Base-by-base conservation (phyloP, 2,113 vertebrate species). In the Daubentonia madagascariensis region DNA sequence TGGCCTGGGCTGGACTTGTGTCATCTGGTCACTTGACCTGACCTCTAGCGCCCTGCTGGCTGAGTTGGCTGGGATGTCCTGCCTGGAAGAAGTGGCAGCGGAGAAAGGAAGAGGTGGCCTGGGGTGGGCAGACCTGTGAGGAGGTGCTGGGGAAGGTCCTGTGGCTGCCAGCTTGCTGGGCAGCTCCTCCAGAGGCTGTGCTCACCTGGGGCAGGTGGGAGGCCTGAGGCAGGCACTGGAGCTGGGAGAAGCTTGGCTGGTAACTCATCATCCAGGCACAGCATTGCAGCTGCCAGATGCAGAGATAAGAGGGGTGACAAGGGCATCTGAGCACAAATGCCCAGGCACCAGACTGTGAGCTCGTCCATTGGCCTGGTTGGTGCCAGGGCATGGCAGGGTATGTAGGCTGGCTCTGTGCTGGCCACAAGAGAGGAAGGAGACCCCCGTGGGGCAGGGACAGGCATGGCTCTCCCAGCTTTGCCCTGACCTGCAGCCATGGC, bases 191-290 rank as follows among this genome's bases (percentile, higher is more conserved):
- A 40, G 43, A 72, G 52, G 43, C 65, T 2, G 32, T 76, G 25
- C 61, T 70, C 68, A 73, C 68, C n/a, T 75, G 68, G 43, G 43
- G 8, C 37, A 59, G 54, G 23, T 37, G 14, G 54, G 54, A 48
- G 50, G 9, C 2, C n/a, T 16, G 52, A 11, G 28, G 37, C 30
- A 30, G 40, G 43, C 45, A 10, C 0, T 37, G 20, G 20, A 28
- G 48, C 17, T 0, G 2, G 72, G 50, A 61, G 72, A 43, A 75
- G n/a, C 91, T 68, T 0, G 0, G 20, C 54, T 22, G 30, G 78
- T 68, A 89, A 92, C 40, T 96, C 79, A 84, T 12, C 35, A 63
- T 48, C 76, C 48, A 70, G 91, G 28, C 83, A 30, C 13, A 25
- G 1, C 8, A 16, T 20, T 65, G 32, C 22, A 61, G 63, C 23